Evolutionary conservation across 2,113 vertebrate species (phyloP).

Genomic region (Gila orcuttii): DNA sequence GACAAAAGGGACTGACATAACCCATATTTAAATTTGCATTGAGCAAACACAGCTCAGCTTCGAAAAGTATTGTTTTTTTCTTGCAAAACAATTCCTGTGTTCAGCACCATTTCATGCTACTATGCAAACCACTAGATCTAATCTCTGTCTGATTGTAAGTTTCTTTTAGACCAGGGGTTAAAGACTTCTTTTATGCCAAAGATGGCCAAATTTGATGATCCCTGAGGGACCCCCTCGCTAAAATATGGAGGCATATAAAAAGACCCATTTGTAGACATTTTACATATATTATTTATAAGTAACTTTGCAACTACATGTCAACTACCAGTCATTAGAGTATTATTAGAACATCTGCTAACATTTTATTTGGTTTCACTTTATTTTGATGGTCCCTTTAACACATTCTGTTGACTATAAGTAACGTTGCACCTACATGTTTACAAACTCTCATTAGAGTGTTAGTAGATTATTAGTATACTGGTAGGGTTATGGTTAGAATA

Average conservation of each 20-base stretch:
- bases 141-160: background rate
- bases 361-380: too few relatives aligned
- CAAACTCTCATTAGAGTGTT: too few relatives aligned
- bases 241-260: background rate
- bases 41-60: background rate
- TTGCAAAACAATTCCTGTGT: background rate
- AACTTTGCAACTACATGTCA: too few relatives aligned
- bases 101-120: background rate
- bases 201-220: background rate
- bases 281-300: too few relatives aligned
- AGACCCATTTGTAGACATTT: background rate
- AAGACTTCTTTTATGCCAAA: background rate
- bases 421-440: too few relatives aligned
- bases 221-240: background rate
- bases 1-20: background rate
- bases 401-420: too few relatives aligned
- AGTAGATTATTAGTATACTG: too few relatives aligned
- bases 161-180: background rate
- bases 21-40: background rate
- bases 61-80: background rate
- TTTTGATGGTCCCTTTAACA: too few relatives aligned
- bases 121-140: background rate
- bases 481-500: too few relatives aligned
- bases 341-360: too few relatives aligned
- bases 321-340: too few relatives aligned